These are phyloP conservation scores for Tachina lurida DNA, from an alignment of 2,888 invertebrate genomes.

Conservation along the genomic window DNA sequence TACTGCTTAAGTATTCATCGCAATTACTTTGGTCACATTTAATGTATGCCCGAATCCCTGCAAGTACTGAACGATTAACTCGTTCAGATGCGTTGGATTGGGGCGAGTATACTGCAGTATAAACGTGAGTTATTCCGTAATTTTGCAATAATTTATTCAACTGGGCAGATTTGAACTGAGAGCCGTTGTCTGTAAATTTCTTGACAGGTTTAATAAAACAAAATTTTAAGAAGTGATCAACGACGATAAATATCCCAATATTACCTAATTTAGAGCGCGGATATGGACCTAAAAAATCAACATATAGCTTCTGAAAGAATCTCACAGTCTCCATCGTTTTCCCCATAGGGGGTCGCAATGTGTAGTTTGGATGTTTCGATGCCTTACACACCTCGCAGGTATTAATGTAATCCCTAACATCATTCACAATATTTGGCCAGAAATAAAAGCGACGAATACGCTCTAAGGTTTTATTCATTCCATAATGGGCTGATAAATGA, in stretches of 20 bases:
- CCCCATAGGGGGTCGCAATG: too few relatives aligned
- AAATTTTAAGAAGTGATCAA: too few relatives aligned
- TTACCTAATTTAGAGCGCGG: too few relatives aligned
- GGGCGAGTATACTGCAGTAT: constrained; percentile 1
- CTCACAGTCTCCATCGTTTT: too few relatives aligned
- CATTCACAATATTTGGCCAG: constrained; percentile 5
- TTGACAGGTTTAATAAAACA: too few relatives aligned
- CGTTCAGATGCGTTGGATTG: constrained; percentile 6
- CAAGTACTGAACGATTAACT: constrained; percentile 1
- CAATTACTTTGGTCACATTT: constrained; percentile 3
- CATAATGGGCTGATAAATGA: constrained; percentile 31
- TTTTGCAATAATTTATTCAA: neutral
- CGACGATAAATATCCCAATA: too few relatives aligned
- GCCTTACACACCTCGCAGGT: constrained; percentile 24
- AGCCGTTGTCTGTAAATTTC: neutral
- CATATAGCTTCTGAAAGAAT: too few relatives aligned
- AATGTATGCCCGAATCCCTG: neutral
- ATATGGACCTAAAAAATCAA: too few relatives aligned
- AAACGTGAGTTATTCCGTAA: neutral
- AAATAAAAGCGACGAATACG: constrained; percentile 26
- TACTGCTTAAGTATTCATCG: neutral
- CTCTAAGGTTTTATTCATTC: constrained; percentile 54
- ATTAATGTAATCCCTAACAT: neutral
- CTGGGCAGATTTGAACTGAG: neutral
- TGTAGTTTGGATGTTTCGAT: too few relatives aligned